phyloP scores from a whole-genome alignment of 2,797 vertebrate species.

The Notolepis coatsorum region DNA sequence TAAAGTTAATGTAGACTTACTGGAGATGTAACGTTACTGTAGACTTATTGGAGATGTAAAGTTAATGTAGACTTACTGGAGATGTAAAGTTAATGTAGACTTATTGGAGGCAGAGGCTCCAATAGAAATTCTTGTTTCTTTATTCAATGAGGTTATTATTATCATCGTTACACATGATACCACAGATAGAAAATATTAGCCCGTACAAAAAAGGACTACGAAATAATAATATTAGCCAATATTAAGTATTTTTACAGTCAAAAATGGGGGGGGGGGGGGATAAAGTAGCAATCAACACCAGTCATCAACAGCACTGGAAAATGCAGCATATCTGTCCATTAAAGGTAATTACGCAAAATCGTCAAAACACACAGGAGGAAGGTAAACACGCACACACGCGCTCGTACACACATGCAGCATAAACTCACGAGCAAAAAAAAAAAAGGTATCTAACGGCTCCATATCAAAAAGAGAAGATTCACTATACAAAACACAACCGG shows the following conservation, averaged over 20 bases:
- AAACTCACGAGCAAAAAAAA: constrained; percentile 73
- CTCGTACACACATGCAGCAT: constrained; percentile 80
- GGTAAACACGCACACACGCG: constrained; percentile 45
- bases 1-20: too few species aligned
- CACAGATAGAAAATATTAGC: constrained; percentile 75
- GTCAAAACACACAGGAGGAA: constrained; percentile 40
- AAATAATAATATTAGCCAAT: constrained; percentile 52
- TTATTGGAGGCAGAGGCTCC: too few species aligned
- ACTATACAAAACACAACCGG: constrained; percentile 65
- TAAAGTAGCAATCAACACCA: constrained; percentile 24
- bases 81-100: too few species aligned
- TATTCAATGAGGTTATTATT: constrained; percentile 71
- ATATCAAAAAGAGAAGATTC: constrained; percentile 53
- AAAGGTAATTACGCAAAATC: constrained; percentile 44
- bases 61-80: too few species aligned
- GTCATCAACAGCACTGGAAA: constrained; percentile 64
- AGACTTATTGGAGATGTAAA: too few species aligned
- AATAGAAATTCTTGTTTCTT: constrained; percentile 61
- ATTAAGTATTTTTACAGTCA: constrained; percentile 70
- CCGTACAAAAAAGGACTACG: constrained; percentile 67
- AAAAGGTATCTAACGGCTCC: constrained; percentile 68
- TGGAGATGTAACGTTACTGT: too few species aligned
- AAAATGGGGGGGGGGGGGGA: constrained; percentile 42
- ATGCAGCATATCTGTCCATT: constrained; percentile 54
- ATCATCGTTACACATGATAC: constrained; percentile 71